Base-by-base conservation (phyloP, 2,797 vertebrate species). In the Pteropus rufus region DNA sequence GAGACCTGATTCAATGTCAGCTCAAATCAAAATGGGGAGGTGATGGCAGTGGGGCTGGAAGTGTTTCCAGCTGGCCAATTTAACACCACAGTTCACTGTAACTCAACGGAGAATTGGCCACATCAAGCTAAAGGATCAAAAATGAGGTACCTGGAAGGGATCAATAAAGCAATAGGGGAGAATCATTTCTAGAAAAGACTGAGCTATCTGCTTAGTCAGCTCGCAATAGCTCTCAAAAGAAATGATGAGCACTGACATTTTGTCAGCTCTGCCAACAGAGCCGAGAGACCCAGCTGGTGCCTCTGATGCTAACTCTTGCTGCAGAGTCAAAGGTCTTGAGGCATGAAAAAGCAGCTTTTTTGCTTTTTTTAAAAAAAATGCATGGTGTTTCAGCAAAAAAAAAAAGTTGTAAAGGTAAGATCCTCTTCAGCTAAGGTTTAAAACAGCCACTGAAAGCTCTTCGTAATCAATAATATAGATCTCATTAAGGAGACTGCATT, bases 91-190 rank as follows among this genome's bases (percentile, higher is more conserved):
- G 72, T 97, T 96, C 46, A 46, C 80, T 91, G 93, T 84, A 94
- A 95, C 96, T 89, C 91, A 93, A 24, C 4, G 87, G 91, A 81
- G n/a, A 93, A 89, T 94, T 96, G 56, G 83, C 69, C 62, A 82
- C 79, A 26, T 79, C 87, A 94, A 96, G 69, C 77, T 79, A 96
- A 97, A 11, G 86, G 97, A 97, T 94, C 84, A 97, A 96, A 81
- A 97, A 85, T 93, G 82, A 98, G 89, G 95, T 62, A 97, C 95
- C 89, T 97, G 95, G 60, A 76, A 95, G 95, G 94, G 93, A 98
- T 98, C 97, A 98, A 98, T 98, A 98, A 94, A 26, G 19, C 52
- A 87, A 92, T 73, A 96, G 82, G 96, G 97, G 96, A 96, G 94
- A 97, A 89, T 93, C 84, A 95, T 98, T 98, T 97, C 21, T 0